phyloP scores from a whole-genome alignment of 37 sponge, comb jelly and placozoan species.

The Cliona cf. orientalis region DNA sequence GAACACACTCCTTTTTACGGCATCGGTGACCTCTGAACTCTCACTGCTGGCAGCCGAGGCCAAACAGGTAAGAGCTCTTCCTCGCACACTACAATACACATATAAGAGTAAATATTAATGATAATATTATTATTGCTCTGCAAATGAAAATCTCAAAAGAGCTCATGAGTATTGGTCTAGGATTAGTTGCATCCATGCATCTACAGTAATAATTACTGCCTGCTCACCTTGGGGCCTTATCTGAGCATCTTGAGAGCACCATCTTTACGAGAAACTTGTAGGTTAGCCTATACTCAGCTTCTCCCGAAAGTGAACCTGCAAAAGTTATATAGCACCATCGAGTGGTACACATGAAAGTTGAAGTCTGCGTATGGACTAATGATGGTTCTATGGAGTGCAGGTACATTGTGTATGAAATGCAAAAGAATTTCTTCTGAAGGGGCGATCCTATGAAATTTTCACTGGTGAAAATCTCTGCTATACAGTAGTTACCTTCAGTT shows the following conservation, averaged over 20 bases:
- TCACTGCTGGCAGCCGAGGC: constrained; percentile 41
- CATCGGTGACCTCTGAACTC: constrained; percentile 20
- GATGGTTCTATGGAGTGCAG: no score
- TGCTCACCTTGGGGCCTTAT: constrained; percentile 69
- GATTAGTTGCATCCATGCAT: background rate
- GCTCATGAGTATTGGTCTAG: background rate
- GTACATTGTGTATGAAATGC: no score
- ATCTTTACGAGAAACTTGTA: constrained; percentile 60
- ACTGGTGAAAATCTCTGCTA: no score
- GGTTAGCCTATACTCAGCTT: constrained; percentile 34
- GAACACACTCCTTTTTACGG: constrained; percentile 31
- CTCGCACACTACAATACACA: constrained; percentile 67
- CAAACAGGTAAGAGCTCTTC: constrained; percentile 59
- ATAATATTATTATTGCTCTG: background rate
- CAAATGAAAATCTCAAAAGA: background rate
- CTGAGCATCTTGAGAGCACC: constrained; percentile 76
- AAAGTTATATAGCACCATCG: no score
- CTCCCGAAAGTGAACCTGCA: constrained; percentile 17
- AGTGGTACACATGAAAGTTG: no score
- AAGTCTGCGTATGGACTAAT: no score
- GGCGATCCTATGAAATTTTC: no score
- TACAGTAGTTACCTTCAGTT: no score
- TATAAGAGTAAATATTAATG: no score
- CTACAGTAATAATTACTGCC: background rate
- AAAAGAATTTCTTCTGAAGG: no score